Evolutionary conservation across 2,797 vertebrate species (phyloP).

Genomic region (Urosaurus nigricauda): DNA sequence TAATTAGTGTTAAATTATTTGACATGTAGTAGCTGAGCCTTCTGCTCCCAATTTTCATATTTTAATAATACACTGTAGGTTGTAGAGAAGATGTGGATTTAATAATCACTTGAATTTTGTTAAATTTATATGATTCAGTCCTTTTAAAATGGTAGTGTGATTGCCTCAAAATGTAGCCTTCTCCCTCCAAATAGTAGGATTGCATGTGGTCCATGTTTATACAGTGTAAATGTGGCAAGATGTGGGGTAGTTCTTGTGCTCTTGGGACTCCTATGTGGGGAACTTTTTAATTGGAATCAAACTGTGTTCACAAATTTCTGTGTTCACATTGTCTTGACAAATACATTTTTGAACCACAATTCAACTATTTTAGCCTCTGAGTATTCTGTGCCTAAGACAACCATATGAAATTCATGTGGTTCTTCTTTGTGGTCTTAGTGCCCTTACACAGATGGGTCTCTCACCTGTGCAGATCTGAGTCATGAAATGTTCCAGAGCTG

Average conservation of each 20-base stretch:
- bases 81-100: constrained; percentile 45
- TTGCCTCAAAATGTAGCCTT: background rate
- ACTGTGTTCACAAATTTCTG: background rate
- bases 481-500: too few species aligned
- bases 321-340: background rate
- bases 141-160: background rate
- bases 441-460: too few species aligned
- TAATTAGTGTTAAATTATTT: constrained; percentile 60
- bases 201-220: background rate
- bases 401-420: too few species aligned
- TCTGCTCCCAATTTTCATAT: constrained; percentile 54
- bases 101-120: constrained; percentile 56
- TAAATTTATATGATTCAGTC: constrained; percentile 33
- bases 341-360: background rate
- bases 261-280: background rate
- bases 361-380: background rate
- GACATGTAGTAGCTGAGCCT: constrained; percentile 66
- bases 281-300: background rate
- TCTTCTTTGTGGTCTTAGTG: too few species aligned
- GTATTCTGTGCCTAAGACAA: too few species aligned
- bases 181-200: background rate
- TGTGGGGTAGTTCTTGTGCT: too few species aligned
- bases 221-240: background rate
- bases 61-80: constrained; percentile 58
- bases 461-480: too few species aligned